A percentile compares a stretch with the other conserved stretches of the same genome.
These are phyloP conservation scores for Heliconius congener DNA, from an alignment of 1,140 invertebrate genomes.

Conservation along the genomic window DNA sequence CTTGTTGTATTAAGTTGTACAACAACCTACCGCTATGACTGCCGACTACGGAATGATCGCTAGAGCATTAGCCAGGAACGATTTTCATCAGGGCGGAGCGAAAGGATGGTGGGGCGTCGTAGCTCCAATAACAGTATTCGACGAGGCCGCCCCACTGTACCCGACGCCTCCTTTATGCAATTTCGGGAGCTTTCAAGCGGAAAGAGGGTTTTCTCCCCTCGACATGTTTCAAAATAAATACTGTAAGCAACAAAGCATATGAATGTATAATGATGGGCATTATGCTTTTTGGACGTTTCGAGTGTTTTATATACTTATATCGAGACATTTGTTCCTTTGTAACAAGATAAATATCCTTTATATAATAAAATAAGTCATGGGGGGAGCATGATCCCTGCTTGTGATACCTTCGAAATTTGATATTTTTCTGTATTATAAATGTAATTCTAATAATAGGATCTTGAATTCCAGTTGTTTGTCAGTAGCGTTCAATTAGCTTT, in stretches of 20 bases:
- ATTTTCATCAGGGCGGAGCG: slow-evolving; percentile 71
- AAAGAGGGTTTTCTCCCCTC: slow-evolving; percentile 77
- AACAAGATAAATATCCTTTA: slow-evolving; percentile 66
- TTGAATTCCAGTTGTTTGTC: slow-evolving; percentile 3
- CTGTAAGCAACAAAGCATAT: slow-evolving; percentile 79
- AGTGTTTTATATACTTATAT: slow-evolving; percentile 79
- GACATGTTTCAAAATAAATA: slow-evolving; percentile 79
- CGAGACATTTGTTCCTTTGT: slow-evolving; percentile 75
- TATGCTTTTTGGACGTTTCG: slow-evolving; percentile 74
- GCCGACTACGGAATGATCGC: slow-evolving; percentile 60
- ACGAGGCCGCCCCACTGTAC: slow-evolving; percentile 50
- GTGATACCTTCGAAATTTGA: slow-evolving; percentile 67
- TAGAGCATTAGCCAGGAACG: slow-evolving; percentile 44
- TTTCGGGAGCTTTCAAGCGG: slow-evolving; percentile 76
- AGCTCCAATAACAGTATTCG: slow-evolving; percentile 54
- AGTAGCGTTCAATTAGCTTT: neutral
- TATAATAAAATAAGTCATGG: slow-evolving; percentile 54
- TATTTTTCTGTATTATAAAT: slow-evolving; percentile 57
- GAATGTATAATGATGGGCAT: slow-evolving; percentile 80
- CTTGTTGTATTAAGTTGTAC: slow-evolving; percentile 24
- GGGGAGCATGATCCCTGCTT: slow-evolving; percentile 67
- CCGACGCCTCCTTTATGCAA: slow-evolving; percentile 65
- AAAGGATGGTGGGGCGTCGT: slow-evolving; percentile 55
- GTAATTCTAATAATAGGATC: slow-evolving; percentile 32
- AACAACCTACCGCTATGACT: slow-evolving; percentile 45